Evolutionary conservation across 1,140 invertebrate genomes (phyloP), one percentile per base, ranked within the genome.

Genomic region (Nixonia krombeini): DNA sequence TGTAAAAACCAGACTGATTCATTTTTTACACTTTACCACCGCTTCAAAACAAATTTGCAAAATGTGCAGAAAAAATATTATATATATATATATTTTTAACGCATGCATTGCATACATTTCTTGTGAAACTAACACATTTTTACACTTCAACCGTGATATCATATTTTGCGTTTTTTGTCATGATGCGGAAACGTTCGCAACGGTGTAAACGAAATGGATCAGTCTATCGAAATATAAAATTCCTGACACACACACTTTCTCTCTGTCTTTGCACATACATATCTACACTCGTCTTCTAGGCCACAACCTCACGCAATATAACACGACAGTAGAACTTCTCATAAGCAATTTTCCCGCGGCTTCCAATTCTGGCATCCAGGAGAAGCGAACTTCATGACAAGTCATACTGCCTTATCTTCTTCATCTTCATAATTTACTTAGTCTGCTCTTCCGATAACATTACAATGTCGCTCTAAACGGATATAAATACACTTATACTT

Each of bases 251-350:
- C 28, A 46, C 50, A 33, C 42, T 41, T 6, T 42, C 35, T 18
- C 23, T 55, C 49, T 56, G n/a, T n/a, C n/a, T 55, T 42, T 51
- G 51, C 41, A 62, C 41, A 44, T 51, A 57, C 52, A 61, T 33
- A 44, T 35, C 12, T 38, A 46, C n/a, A 46, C 45, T 49, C 58
- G 56, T 52, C 8, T 23, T 42, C 15, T 67, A 66, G 49, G 57
- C 65, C 57, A 62, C 57, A 57, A 65, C 53, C 57, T 62, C 45
- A 56, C 62, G 55, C 35, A 65, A 65, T 58, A 38, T 57, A 57
- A 70, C 29, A 42, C 31, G n/a, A 7, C 40, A 52, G 40, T 41
- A 49, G 25, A 55, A 28, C 10, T 15, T 17, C n/a, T 45, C 23
- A 10, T 29, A 29, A 26, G n/a, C n/a, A 17, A 49, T 49, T 12